Conservation (phyloP, 1,140 invertebrate species). For the Adoxophyes honmai region DNA sequence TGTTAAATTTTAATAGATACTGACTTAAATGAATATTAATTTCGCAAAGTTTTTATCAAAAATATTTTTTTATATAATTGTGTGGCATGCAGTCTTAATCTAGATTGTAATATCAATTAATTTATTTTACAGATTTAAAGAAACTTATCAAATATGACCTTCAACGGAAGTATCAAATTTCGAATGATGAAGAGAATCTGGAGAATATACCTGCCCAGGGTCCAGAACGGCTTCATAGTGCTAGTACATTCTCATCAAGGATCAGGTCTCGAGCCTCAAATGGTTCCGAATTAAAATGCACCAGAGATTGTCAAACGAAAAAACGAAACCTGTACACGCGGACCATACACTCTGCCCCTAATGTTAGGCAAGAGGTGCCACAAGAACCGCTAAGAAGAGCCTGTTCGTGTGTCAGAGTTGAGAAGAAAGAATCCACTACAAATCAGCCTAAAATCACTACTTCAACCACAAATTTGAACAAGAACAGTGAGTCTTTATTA, state of each 20-base stretch:
- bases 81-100: no score
- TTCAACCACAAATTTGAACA: conserved; percentile 29
- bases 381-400: conserved; percentile 34
- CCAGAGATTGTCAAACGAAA: conserved; percentile 40
- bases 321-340: conserved; percentile 28
- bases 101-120: neutral
- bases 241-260: conserved; percentile 69
- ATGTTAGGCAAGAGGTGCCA: conserved; percentile 30
- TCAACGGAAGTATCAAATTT: conserved; percentile 41
- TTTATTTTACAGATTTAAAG: conserved; percentile 75
- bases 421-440: conserved; percentile 34
- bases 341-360: conserved; percentile 53
- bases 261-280: conserved; percentile 49
- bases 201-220: conserved; percentile 38
- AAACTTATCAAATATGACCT: conserved; percentile 78
- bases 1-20: no score
- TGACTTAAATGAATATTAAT: no score
- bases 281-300: conserved; percentile 31
- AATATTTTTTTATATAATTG: no score
- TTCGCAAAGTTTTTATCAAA: no score
- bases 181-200: conserved; percentile 20
- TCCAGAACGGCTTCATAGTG: conserved; percentile 67
- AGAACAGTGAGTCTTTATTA: conserved; percentile 56
- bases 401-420: conserved; percentile 51
- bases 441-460: conserved; percentile 36